Percentiles rank a stretch among this genome's conserved stretches.
These are phyloP conservation scores for Huso huso DNA, from an alignment of 2,797 vertebrate species.

Conservation along the genomic window DNA sequence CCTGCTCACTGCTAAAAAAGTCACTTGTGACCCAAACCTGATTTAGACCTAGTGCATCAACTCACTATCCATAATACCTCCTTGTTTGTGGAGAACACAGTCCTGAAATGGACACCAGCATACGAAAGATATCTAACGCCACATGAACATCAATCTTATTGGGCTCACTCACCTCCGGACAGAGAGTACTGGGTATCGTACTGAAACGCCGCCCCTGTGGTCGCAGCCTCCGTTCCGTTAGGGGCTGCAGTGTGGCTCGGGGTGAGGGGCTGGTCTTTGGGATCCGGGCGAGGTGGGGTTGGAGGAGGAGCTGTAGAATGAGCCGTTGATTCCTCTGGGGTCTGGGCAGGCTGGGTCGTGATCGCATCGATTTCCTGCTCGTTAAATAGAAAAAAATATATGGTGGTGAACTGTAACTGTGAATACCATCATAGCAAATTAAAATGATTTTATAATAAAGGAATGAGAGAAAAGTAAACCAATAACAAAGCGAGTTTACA, in stretches of 20 bases:
- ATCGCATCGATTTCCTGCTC: constrained; percentile 93
- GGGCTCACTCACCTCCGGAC: constrained; percentile 69
- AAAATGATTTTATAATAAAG: not conserved
- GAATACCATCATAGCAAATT: not conserved
- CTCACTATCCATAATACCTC: too few relatives aligned
- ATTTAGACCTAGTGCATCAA: too few relatives aligned
- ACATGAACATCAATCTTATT: not conserved
- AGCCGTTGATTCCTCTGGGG: constrained; percentile 44
- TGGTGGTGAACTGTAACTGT: not conserved
- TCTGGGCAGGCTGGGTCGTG: constrained; percentile 76
- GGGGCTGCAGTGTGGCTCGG: constrained; percentile 28
- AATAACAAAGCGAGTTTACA: not conserved
- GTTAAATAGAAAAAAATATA: not conserved
- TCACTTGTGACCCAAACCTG: too few relatives aligned
- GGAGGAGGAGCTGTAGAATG: constrained; percentile 46
- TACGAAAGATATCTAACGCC: not conserved
- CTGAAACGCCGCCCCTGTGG: constrained; percentile 61
- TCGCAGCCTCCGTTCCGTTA: constrained; percentile 43
- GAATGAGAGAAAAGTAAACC: not conserved
- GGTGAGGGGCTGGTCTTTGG: constrained; percentile 49
- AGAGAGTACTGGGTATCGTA: constrained; percentile 92
- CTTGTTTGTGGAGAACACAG: too few relatives aligned
- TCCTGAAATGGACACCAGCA: too few relatives aligned
- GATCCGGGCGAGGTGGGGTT: constrained; percentile 72
- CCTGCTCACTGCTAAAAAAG: too few relatives aligned